phyloP scores from a whole-genome alignment of 2,888 invertebrate genomes.

The Diloba caeruleocephala region DNA sequence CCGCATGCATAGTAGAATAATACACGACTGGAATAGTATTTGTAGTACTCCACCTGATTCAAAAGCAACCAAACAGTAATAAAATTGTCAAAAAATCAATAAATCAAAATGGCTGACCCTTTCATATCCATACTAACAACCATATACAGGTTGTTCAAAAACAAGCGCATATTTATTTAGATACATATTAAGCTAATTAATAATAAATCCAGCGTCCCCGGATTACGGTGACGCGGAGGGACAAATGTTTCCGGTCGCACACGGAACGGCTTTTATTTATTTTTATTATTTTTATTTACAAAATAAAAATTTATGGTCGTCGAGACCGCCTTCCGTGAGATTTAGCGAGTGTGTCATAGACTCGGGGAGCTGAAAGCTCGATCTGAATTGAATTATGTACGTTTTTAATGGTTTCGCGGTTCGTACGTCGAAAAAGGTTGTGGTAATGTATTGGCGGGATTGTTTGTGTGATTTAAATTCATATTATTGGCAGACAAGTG shows the following conservation, averaged over 20 bases:
- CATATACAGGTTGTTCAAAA: slow-evolving; percentile 56
- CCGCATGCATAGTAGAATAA: too few relatives aligned
- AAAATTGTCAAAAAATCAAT: slow-evolving; percentile 33
- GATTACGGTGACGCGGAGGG: slow-evolving; percentile 84
- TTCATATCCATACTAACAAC: slow-evolving; percentile 15
- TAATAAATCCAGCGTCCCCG: slow-evolving; percentile 85
- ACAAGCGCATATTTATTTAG: slow-evolving; percentile 63
- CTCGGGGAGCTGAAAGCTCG: slow-evolving; percentile 80
- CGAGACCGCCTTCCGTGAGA: slow-evolving; percentile 87
- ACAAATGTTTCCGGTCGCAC: slow-evolving; percentile 86
- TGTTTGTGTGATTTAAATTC: slow-evolving; percentile 74
- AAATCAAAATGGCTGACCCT: slow-evolving; percentile 35
- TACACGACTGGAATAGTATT: too few relatives aligned
- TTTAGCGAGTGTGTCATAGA: slow-evolving; percentile 87
- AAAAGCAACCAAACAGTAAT: slow-evolving; percentile 15
- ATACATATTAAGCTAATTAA: slow-evolving; percentile 83
- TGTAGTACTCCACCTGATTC: too few relatives aligned
- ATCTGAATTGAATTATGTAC: slow-evolving; percentile 84
- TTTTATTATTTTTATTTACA: slow-evolving; percentile 87
- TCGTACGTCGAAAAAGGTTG: slow-evolving; percentile 71
- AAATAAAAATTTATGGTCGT: slow-evolving; percentile 85
- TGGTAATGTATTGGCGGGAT: slow-evolving; percentile 75
- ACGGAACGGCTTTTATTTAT: slow-evolving; percentile 80
- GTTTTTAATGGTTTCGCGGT: slow-evolving; percentile 80
- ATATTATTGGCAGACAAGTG: slow-evolving; percentile 66